These are phyloP conservation scores for Griposia aprilina DNA, from an alignment of 2,888 invertebrate genomes.

Conservation along the genomic window DNA sequence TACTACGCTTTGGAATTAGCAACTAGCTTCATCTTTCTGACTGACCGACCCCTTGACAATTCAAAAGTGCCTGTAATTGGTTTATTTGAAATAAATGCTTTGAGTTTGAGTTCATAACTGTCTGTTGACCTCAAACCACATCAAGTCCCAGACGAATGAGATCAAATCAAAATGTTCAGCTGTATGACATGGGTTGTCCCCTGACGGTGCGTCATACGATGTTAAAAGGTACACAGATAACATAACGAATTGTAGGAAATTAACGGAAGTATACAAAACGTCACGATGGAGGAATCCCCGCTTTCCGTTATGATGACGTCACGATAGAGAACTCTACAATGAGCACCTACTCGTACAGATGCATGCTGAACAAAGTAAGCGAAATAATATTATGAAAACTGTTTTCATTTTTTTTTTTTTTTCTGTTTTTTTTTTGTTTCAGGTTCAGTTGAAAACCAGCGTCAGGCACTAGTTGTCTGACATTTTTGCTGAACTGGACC, in stretches of 20 bases:
- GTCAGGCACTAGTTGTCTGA: no score
- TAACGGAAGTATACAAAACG: background rate
- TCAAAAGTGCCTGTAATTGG: no score
- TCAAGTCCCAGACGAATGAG: constrained; percentile 5
- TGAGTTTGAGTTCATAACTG: no score
- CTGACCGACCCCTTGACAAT: no score
- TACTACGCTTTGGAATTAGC: no score
- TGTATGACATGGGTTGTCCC: constrained; percentile 15
- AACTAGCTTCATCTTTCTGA: no score
- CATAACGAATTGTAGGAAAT: background rate
- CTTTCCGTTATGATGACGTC: constrained; percentile 12
- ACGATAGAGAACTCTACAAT: background rate
- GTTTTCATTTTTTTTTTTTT: constrained; percentile 11
- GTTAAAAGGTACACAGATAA: background rate
- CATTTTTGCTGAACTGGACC: no score
- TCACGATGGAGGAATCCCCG: constrained; percentile 20
- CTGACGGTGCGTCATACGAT: constrained; percentile 4
- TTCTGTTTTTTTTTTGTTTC: no score
- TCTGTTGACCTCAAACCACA: background rate
- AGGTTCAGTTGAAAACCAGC: no score
- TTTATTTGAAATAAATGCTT: no score
- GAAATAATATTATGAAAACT: background rate
- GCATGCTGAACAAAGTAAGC: background rate
- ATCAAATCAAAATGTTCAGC: background rate
- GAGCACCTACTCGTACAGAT: background rate